These are phyloP conservation scores for Micrastur ruficollis DNA, from an alignment of 2,797 vertebrate species.

Conservation along the genomic window DNA sequence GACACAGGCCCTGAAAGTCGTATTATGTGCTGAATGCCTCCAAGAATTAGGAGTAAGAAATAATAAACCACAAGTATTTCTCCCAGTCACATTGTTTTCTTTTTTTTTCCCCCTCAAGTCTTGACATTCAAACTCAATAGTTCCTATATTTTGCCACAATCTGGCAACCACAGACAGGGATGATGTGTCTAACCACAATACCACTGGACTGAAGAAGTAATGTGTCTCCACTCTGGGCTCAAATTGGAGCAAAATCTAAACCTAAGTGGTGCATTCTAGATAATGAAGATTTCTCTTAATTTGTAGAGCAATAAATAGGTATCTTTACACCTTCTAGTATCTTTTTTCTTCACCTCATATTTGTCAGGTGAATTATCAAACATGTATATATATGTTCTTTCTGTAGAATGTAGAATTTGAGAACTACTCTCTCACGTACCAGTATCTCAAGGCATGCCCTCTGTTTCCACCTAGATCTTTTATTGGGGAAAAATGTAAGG, in stretches of 20 bases:
- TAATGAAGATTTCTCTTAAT: not conserved
- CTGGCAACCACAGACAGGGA: not conserved
- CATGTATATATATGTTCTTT: not conserved
- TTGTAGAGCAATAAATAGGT: not conserved
- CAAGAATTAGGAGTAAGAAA: not conserved
- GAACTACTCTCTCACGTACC: not conserved
- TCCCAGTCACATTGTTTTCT: not conserved
- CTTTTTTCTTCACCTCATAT: not conserved
- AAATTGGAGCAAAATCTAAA: not conserved
- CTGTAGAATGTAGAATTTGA: not conserved
- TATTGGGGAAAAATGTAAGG: accelerated
- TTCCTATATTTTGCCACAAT: not conserved
- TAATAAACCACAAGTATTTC: not conserved
- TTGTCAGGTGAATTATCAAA: not conserved
- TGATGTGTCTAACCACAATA: not conserved
- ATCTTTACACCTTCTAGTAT: not conserved
- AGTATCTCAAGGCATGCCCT: not conserved
- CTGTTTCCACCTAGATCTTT: not conserved
- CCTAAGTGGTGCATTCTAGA: not conserved
- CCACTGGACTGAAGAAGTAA: not conserved
- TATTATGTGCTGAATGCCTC: not conserved
- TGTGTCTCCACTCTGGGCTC: not conserved
- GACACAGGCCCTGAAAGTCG: not conserved
- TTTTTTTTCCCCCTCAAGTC: not conserved
- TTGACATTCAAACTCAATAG: not conserved